phyloP scores from a whole-genome alignment of 1,140 invertebrate species.

The Hypothenemus hampei region DNA sequence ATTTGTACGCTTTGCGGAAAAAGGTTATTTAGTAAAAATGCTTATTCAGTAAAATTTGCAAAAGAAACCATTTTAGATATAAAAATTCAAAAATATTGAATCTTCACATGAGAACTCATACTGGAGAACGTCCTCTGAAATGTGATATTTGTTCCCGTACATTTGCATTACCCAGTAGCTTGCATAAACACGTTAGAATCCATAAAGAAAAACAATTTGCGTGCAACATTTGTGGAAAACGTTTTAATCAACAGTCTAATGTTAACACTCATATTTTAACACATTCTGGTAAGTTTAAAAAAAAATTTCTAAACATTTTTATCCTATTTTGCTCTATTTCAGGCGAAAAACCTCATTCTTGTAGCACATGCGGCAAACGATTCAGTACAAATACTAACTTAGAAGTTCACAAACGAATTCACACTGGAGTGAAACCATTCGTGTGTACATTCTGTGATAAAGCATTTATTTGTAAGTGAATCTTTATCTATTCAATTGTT shows the following conservation, averaged over 20 bases:
- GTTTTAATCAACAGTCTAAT: conserved; percentile 64
- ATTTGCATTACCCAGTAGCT: conserved; percentile 61
- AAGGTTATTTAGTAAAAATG: conserved; percentile 27
- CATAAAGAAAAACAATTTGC: conserved; percentile 69
- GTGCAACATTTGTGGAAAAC: conserved; percentile 68
- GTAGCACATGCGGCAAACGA: conserved; percentile 34
- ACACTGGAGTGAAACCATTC: conserved; percentile 52
- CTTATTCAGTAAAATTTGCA: no score
- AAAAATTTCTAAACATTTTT: background rate
- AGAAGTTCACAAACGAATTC: conserved; percentile 62
- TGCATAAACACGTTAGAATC: conserved; percentile 60
- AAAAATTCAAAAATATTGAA: conserved; percentile 35
- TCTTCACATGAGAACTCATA: conserved; percentile 40
- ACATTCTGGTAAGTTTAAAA: conserved; percentile 43
- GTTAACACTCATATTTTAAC: conserved; percentile 60
- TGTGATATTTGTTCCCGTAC: conserved; percentile 67
- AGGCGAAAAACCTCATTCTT: conserved; percentile 36
- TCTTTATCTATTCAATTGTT: background rate
- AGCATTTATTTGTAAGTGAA: conserved; percentile 37
- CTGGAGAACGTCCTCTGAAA: conserved; percentile 66
- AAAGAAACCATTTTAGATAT: conserved; percentile 33
- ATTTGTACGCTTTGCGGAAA: conserved; percentile 51
- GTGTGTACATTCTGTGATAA: conserved; percentile 38
- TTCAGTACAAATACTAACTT: conserved; percentile 35
- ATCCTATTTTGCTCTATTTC: background rate